Evolutionary conservation across 2,113 vertebrate species (phyloP).

Genomic region (Pterophyllum scalare): DNA sequence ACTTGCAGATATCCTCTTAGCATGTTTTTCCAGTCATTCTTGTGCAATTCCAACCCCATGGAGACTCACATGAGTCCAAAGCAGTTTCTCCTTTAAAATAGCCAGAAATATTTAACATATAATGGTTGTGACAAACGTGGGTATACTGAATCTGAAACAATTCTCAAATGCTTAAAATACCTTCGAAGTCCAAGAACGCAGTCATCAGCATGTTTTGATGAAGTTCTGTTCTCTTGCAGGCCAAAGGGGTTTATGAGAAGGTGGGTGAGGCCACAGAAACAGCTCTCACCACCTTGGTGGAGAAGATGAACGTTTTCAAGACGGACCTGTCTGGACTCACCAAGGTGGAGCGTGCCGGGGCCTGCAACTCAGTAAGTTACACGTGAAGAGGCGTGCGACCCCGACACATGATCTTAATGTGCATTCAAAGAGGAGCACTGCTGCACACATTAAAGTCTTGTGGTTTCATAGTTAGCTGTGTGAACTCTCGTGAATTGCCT

Average conservation of each 20-base stretch:
- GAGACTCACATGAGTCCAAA: background rate
- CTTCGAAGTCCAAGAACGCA: background rate
- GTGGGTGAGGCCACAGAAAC: constrained; percentile 98
- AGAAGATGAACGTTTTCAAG: constrained; percentile 98
- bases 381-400: background rate
- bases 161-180: background rate
- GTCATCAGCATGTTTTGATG: background rate
- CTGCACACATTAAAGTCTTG: background rate
- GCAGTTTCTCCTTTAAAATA: background rate
- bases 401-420: background rate
- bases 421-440: background rate
- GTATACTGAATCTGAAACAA: background rate
- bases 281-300: constrained; percentile 93
- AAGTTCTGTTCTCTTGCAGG: constrained; percentile 70
- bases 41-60: background rate
- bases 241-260: constrained; percentile 95
- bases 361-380: constrained; percentile 89
- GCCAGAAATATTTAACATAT: background rate
- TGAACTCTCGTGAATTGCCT: background rate
- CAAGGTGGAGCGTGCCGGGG: constrained; percentile 90
- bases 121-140: background rate
- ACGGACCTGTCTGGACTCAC: constrained; percentile 85
- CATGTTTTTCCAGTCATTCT: background rate
- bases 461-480: background rate
- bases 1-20: background rate